Conservation (phyloP, 2,888 invertebrate species). For the Pinctada fucata region DNA sequence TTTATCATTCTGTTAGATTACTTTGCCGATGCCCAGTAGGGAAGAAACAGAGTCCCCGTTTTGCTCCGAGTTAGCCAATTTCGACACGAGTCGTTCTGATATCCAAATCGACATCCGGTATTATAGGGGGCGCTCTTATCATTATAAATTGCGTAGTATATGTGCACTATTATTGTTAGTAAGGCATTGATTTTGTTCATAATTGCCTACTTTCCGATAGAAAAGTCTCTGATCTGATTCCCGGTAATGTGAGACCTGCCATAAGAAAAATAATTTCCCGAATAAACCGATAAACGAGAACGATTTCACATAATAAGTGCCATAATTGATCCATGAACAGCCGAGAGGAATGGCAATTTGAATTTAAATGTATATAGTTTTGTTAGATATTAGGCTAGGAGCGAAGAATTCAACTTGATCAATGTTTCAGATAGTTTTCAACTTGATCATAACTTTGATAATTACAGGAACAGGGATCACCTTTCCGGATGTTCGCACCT, state of each 20-base stretch:
- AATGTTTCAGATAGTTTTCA: constrained; percentile 1
- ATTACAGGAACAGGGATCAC: constrained; percentile 2
- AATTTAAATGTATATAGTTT: constrained; percentile 3
- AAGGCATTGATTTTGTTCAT: not conserved
- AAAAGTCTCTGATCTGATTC: not conserved
- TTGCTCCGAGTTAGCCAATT: constrained; percentile 31
- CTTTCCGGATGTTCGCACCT: constrained; percentile 2
- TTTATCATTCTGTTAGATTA: not conserved
- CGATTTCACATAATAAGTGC: not conserved
- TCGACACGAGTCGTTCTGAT: constrained; percentile 12
- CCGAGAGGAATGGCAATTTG: not conserved
- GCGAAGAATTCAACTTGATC: not conserved
- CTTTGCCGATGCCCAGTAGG: not conserved
- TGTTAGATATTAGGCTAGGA: not conserved
- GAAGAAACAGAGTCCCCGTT: constrained; percentile 23
- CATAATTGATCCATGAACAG: not conserved
- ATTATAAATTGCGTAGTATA: not conserved
- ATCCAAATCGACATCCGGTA: not conserved
- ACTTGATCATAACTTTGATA: not conserved
- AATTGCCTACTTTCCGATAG: not conserved
- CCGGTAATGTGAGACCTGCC: not conserved
- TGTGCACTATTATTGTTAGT: not conserved
- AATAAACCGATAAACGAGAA: constrained; percentile 1
- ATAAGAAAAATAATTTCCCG: not conserved
- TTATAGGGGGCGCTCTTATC: not conserved